Base-by-base conservation (phyloP, 2,888 invertebrate genomes). In the Encarsia formosa region DNA sequence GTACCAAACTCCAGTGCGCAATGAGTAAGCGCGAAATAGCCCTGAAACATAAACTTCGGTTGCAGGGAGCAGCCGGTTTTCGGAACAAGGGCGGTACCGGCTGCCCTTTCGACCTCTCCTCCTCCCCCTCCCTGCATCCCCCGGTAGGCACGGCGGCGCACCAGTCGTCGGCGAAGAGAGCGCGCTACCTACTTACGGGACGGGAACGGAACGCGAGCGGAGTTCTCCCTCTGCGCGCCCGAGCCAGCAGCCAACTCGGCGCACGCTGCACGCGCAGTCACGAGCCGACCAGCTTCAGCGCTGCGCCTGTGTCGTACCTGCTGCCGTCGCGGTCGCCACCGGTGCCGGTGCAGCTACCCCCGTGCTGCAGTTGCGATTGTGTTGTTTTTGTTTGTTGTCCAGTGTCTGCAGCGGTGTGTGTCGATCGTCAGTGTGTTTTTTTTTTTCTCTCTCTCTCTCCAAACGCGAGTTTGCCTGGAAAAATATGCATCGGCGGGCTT, bases 81-180 rank as follows among this genome's bases (percentile, higher is more conserved):
- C n/a, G n/a, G n/a, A n/a, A n/a, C n/a, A n/a, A n/a, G n/a, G n/a
- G n/a, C n/a, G n/a, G n/a, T n/a, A n/a, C n/a, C n/a, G n/a, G n/a
- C 61, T 65, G 67, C 69, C 70, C 70, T 70, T 70, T 62, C 63
- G 63, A 62, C 63, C 63, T 61, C 62, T 45, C 53, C 24, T 22
- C 18, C 42, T 18, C 18, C 18, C 26, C 29, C 29, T 41, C 29
- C 29, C 29, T 41, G 18, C 29, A 19, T 42, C 31, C n/a, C 37
- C 43, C 38, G 35, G 32, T 3, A 23, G 11, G 20, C 13, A 20
- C 13, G 6, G 32, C 43, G 13, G 4, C 24, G 38, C 24, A 24
- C 31, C 5, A n/a, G 20, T 22, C 5, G 18, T 4, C 22, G 19
- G 26, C 31, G 20, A 23, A n/a, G 40, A 22, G 32, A 8, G 13